Evolutionary conservation across 2,888 invertebrate genomes (phyloP), one percentile per base, ranked within the genome.

Genomic region (Tenodera sinensis): DNA sequence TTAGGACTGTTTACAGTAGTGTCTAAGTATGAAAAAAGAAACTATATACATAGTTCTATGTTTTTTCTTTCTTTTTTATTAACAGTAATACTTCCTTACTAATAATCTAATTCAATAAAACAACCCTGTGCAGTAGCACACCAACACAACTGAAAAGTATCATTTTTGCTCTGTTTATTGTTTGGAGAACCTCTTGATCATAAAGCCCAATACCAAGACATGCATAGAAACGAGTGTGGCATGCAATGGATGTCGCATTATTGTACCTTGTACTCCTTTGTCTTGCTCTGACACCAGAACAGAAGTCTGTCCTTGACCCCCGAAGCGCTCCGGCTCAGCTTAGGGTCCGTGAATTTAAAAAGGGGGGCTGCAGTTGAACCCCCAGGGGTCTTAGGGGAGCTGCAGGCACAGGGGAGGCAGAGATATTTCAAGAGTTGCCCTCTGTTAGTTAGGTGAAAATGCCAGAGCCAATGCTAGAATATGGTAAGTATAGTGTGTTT

Each of bases 261-360:
- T 86, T 91, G 93, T 97, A 98, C 99, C 97, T 98, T 97, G 95
- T 99, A 99, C 95, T 98, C 98, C 95, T 97, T 96, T 93, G 98
- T 98, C 96, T 98, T 98, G 95, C 97, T 97, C 95, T 98, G 97
- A 95, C 98, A 98, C 99, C 99, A 99, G 94, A 97, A 96, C 95
- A 99, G 96, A 94, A 99, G 96, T 94, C 98, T 96, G 94, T 99
- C 98, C 96, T 99, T 99, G 94, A 98, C 98, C 94, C 98, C 97
- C 94, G 96, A 97, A 93, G 98, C 98, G 95, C 97, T 98, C 94
- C 97, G 96, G 94, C 96, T 96, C 95, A 98, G 96, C 94, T 96
- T 96, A 93, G 97, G 97, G 95, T 97, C 97, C 94, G 97, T 97
- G 96, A 98, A 97, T 96, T 96, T 97, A 96, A 98, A 97, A 94